Evolutionary conservation across 2,888 invertebrate genomes (phyloP), one percentile per base, ranked within the genome.

Genomic region (Andricus quercusramuli): DNA sequence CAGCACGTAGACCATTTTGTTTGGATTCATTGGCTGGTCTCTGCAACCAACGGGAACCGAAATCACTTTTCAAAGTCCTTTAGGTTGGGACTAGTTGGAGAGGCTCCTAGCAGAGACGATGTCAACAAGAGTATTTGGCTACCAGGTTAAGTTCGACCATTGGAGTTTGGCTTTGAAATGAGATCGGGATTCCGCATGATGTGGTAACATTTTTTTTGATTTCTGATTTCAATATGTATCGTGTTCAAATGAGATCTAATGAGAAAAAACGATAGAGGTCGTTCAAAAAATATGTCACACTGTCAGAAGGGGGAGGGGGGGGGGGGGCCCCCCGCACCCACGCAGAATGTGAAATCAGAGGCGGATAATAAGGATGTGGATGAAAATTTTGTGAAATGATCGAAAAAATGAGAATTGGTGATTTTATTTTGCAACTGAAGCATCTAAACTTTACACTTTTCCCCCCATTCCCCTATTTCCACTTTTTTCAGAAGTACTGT

Each of bases 21-120:
- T 70, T 70, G 25, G 15, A 41, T 47, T 70, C 25, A 25, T 51
- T 41, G 29, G 25, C 44, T 59, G n/a, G 44, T 3, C 17, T 47
- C 22, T 20, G 25, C 17, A 44, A 70, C 29, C 29, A 51, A 29
- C 29, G 25, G 68, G 47, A 51, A 47, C 17, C 25, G 8, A 29
- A 51, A 70, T 51, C 47, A 70, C 68, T 70, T 51, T 29, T 17
- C 20, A 17, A 70, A 70, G 68, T 70, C 29, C 47, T 70, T 70
- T 70, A 47, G 51, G 68, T 29, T 51, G 68, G 29, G 29, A 25
- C 17, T 29, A 20, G 47, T 70, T 70, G 29, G 25, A 66, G 29
- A 51, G 41, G 22, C 13, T 67, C n/a, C 41, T 67, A 44, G 22
- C 22, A 22, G 22, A 70, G 8, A 20, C 25, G 44, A 51, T 47